Conservation (phyloP, 2,113 vertebrate genomes). For the Myotis lucifugus region DNA sequence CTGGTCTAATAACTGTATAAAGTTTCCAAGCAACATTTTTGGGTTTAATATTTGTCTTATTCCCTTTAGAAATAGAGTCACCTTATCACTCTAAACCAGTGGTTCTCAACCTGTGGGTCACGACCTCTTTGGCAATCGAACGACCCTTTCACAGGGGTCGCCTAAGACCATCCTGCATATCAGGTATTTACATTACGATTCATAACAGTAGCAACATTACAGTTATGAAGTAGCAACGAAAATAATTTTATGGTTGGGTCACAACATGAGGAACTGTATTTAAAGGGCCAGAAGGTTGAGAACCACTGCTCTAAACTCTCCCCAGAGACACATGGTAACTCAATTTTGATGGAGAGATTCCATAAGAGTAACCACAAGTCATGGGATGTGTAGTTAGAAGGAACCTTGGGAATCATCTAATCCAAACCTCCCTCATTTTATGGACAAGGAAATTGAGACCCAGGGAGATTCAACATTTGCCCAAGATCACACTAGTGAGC, state of each 20-base stretch:
- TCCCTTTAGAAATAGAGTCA: not conserved
- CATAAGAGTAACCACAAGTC: not conserved
- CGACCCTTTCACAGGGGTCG: too few species aligned
- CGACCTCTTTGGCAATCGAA: too few species aligned
- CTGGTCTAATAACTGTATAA: not conserved
- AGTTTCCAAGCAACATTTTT: not conserved
- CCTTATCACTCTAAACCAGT: not conserved
- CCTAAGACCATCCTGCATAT: too few species aligned
- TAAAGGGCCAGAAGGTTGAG: too few species aligned
- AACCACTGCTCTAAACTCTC: not conserved
- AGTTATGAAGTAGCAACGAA: too few species aligned
- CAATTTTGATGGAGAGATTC: constrained; percentile 12
- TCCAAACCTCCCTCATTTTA: not conserved
- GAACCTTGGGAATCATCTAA: not conserved
- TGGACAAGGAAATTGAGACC: not conserved
- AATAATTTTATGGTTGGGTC: too few species aligned
- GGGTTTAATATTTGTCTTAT: not conserved
- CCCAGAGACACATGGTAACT: not conserved
- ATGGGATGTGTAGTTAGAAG: not conserved
- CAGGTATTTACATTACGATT: too few species aligned
- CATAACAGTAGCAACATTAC: too few species aligned
- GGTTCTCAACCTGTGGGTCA: too few species aligned
- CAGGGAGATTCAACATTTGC: not conserved
- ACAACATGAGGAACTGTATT: too few species aligned
- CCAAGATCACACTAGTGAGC: not conserved